Base-by-base conservation (phyloP, 2,888 invertebrate species). In the Dendrolimus pini region DNA sequence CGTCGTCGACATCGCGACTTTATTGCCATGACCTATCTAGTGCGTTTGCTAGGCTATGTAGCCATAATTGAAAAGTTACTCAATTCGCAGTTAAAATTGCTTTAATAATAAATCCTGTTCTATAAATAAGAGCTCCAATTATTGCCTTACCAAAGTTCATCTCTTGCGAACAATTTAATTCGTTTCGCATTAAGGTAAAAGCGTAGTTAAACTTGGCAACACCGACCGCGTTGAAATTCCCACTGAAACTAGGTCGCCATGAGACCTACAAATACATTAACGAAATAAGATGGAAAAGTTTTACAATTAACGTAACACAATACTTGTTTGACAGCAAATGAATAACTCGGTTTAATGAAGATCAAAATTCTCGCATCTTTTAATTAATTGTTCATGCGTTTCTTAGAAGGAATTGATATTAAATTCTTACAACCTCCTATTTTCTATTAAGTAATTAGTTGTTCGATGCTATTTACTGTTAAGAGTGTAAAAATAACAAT, bases 241-340 rank as follows among this genome's bases (percentile, higher is more conserved):
- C 61, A 58, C 62, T 62, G 64, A 70, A 81, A 80, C 62, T 80
- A 69, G 79, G 80, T 75, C 80, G 67, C 65, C 62, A 59, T 61
- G 65, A 70, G 68, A 70, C 62, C 69, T 74, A 71, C 74, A 77
- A 79, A 79, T 74, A 80, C 77, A 78, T 77, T 80, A 78, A 69
- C 71, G 70, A 72, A 78, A 78, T 78, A 78, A 78, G 73, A 75
- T 69, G 72, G 65, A 61, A 70, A 78, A 78, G 72, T 77, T 80
- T 77, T 70, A 70, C 77, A 81, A 82, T 82, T 79, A 81, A 82
- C 75, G 73, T 74, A 72, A 80, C 69, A 77, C 75, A 79, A 77
- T 72, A 69, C 70, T 64, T 62, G 58, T 62, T 61, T 62, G 65
- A 66, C 58, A 60, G 61, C 55, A 65, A 69, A 74, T 74, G 72